Base-by-base conservation (phyloP, 2,888 invertebrate species). In the Leptinotarsa haldemani region DNA sequence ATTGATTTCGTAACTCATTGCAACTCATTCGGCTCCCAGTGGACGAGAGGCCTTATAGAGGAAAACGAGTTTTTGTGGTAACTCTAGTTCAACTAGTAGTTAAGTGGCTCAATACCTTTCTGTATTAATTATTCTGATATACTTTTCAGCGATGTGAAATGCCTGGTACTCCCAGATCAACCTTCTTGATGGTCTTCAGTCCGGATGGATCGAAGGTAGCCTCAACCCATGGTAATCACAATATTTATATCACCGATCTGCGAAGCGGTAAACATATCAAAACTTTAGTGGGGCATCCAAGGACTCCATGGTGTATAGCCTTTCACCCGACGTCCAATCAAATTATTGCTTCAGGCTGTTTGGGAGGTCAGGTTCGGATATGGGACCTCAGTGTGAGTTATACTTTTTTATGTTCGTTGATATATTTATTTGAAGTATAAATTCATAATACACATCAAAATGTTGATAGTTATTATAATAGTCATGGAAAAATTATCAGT, bases 281-380 rank as follows among this genome's bases (percentile, higher is more conserved):
- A 81, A 94, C 93, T 53, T 86, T 96, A 70, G 90, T 91, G 52
- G 96, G 96, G 0, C 96, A 97, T 87, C 95, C 95, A 2, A 90
- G 96, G 50, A 96, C 96, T 16, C 96, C 96, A 1, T 97, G 97
- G 97, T 95, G 95, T 83, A 92, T 96, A 68, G 94, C 95, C 58
- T 97, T 96, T 86, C 96, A 96, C 88, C 96, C 96, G 0, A 92
- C 93, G 9, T 94, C 92, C 73, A 93, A 94, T 83, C 93, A 95
- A 83, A 92, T 97, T 67, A 90, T 97, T 64, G 96, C 95, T 40
- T 95, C 95, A 1, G 96, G 96, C 1, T 97, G 96, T 85, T 90
- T 97, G 1, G 95, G 94, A 9, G 97, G 97, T 12, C 94, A 96
- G 90, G 96, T 97, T 68, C 89, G 96, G 79, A 95, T 97, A 63